Conservation (phyloP, 2,888 invertebrate genomes). For the Microchrysa polita region DNA sequence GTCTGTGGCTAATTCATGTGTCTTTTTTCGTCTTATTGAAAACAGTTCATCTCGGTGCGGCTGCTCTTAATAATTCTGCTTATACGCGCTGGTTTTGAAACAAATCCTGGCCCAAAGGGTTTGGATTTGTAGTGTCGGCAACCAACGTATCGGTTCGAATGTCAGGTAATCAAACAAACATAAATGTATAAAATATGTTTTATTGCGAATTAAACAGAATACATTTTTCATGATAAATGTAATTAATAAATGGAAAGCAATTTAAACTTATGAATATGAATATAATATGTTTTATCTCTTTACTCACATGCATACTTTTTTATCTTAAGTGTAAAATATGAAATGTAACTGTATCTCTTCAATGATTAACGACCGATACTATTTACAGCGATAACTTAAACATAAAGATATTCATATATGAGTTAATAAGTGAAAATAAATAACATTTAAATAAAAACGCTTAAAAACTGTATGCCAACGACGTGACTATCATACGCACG, state of each 20-base stretch:
- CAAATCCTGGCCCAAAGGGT: no score
- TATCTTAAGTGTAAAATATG: conserved; percentile 14
- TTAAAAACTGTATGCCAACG: conserved; percentile 17
- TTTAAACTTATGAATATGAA: conserved; percentile 26
- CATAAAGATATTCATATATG: conserved; percentile 15
- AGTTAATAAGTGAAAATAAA: conserved; percentile 47
- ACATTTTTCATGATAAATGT: not conserved
- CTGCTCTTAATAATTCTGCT: no score
- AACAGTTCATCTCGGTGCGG: no score
- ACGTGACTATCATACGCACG: not conserved
- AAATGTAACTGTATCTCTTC: not conserved
- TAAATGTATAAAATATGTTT: conserved; percentile 38
- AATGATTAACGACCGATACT: conserved; percentile 26
- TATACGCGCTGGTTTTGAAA: no score
- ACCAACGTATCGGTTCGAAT: no score
- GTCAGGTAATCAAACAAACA: not conserved
- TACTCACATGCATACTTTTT: not conserved
- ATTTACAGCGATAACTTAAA: not conserved
- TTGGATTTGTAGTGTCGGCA: no score
- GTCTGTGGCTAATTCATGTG: no score
- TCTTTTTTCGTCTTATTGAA: no score
- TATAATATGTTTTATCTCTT: not conserved
- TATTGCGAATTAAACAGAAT: conserved; percentile 29
- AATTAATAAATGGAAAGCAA: conserved; percentile 25
- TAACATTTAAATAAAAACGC: conserved; percentile 45